Base-by-base conservation (phyloP, 2,888 invertebrate genomes). In the Agelastica alni region DNA sequence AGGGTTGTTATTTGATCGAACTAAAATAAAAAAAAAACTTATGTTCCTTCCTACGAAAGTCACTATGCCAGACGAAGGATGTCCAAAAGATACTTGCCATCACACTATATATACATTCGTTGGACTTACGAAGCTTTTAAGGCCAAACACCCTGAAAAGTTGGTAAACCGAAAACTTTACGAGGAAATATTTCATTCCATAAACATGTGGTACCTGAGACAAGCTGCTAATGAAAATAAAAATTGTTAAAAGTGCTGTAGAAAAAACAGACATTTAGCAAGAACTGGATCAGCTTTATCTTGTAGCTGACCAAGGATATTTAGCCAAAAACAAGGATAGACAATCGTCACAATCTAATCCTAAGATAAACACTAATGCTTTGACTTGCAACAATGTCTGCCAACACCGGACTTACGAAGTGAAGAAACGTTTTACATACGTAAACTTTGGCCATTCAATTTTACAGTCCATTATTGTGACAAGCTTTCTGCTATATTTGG, bases 391-490 rank as follows among this genome's bases (percentile, higher is more conserved):
- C 39, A 39, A 13, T 39, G 18, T 39, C n/a, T 39, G 39, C 39
- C 39, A 39, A 39, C 2, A 39, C 18, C 16, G 12, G 17, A 39
- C 18, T 10, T 39, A 39, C 39, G 12, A 39, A 39, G 39, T 39
- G 39, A 18, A 14, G 17, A 39, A 39, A 20, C 39, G 20, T 39
- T 39, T 39, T 18, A 36, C 13, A 36, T 12, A 12, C 1, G 36
- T 4, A 3, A 36, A 36, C 13, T 36, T 9, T 36, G 36, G 2
- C 14, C 39, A 10, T 22, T 16, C 39, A 39, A 39, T 39, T 18
- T 39, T 9, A 39, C 39, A 39, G 39, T 39, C 2, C 18, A 17
- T 39, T 16, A 39, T 20, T 39, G 39, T 18, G 39, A 39, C 39
- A 39, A 39, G 39, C 18, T 17, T 39, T 18, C 18, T 39, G 17